Percentiles rank a stretch among this genome's conserved stretches.
Evolutionary conservation across 2,113 vertebrate species (phyloP).

Genomic region (Rhegmatorhina hoffmannsi): DNA sequence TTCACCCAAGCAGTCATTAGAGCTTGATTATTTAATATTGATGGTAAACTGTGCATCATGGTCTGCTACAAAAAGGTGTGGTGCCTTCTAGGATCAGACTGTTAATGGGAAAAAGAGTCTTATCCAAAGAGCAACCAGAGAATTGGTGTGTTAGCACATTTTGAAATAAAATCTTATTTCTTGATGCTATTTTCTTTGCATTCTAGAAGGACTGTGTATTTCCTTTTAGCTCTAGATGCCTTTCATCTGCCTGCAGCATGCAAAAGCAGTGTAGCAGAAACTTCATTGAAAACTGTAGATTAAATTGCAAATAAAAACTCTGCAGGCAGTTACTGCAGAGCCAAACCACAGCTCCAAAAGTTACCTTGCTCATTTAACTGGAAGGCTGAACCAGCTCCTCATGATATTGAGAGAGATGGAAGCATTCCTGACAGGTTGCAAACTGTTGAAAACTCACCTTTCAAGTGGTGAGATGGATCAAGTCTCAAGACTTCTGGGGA

Average conservation of each 20-base stretch:
- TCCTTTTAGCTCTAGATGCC: neutral
- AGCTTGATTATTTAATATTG: slow-evolving; percentile 4
- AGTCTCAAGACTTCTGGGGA: neutral
- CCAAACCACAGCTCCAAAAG: neutral
- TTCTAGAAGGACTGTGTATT: neutral
- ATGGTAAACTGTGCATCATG: neutral
- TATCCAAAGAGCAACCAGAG: neutral
- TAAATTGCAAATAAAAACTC: neutral
- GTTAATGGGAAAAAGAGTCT: neutral
- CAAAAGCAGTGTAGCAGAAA: neutral
- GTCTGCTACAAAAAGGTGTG: neutral
- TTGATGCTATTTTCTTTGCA: neutral
- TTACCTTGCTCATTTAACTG: neutral
- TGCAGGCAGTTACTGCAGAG: neutral
- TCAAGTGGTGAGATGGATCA: neutral
- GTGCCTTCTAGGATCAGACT: neutral
- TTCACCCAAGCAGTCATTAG: neutral
- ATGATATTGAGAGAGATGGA: neutral
- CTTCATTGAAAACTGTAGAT: neutral
- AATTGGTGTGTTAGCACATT: neutral
- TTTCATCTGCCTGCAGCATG: neutral
- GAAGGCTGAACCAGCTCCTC: neutral
- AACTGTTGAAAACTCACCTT: neutral
- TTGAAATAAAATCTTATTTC: neutral
- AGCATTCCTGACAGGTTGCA: neutral